These are phyloP conservation scores for Ariopsis seemanni DNA, from an alignment of 2,113 vertebrate genomes.

Conservation along the genomic window DNA sequence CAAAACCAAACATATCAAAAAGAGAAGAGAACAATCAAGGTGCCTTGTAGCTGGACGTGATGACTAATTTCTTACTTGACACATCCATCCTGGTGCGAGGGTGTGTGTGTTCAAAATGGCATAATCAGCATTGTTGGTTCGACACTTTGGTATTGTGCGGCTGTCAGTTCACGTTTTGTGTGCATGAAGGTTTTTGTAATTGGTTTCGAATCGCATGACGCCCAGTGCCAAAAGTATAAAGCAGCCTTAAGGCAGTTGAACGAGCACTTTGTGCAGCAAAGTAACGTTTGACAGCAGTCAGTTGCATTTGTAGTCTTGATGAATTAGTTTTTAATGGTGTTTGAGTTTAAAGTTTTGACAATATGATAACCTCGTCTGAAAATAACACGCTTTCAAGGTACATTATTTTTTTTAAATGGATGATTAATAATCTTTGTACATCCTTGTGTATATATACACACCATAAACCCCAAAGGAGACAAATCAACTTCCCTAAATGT, in stretches of 20 bases:
- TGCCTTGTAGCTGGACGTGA: neutral
- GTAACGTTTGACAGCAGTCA: neutral
- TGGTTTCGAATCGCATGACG: neutral
- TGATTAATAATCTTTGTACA: neutral
- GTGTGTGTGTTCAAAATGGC: neutral
- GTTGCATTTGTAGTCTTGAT: neutral
- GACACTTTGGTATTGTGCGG: neutral
- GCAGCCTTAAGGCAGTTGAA: neutral
- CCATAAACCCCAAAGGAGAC: too few species aligned
- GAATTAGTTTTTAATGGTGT: neutral
- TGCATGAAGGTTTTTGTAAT: neutral
- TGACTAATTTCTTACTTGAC: neutral
- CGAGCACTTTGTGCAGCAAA: neutral
- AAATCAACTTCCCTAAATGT: neutral
- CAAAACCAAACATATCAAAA: neutral
- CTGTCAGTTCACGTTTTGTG: neutral
- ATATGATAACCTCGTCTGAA: neutral
- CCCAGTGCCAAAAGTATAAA: neutral
- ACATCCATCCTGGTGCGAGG: neutral
- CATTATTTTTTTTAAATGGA: neutral
- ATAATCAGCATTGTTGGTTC: neutral
- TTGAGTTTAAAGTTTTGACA: neutral
- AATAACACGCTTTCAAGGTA: neutral
- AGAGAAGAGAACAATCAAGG: neutral
- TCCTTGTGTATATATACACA: too few species aligned